Evolutionary conservation across 1,140 invertebrate genomes (phyloP), one percentile per base, ranked within the genome.

Genomic region (Diabrotica undecimpunctata): DNA sequence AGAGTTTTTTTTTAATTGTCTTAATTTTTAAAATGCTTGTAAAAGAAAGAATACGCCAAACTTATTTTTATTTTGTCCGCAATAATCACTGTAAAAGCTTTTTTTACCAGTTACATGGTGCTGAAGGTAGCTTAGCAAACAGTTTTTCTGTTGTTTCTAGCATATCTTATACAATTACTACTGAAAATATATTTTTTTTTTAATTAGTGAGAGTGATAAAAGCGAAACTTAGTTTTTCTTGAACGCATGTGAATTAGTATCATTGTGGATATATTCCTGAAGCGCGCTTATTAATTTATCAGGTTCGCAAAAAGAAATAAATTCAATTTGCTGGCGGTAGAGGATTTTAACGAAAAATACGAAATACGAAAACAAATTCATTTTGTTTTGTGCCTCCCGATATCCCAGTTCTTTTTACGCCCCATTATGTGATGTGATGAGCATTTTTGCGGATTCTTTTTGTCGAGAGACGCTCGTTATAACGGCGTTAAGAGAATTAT

Each of bases 391-490:
- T 38, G 55, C 37, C 55, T 37, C 55, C 55, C 55, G 55, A 50
- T 65, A 68, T 54, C 59, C 61, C 51, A 53, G 53, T 67, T 67
- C 60, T 70, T 70, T 67, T 63, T 63, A 63, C 65, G 57, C 65
- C 58, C 63, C 66, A 67, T 70, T 67, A 67, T 68, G 54, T 65
- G 64, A 66, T 69, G 65, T 69, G 66, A 70, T 70, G 69, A 67
- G 66, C 62, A 63, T 63, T 70, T 69, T 63, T 66, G 66, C 59
- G 62, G 64, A 58, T 61, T n/a, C 53, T 68, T 66, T 70, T 70
- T 70, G 61, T 59, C 25, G 66, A 53, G 55, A 56, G 46, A 58
- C 65, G 61, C 58, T 66, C 66, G 63, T 70, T 70, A 70, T 70
- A 66, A 64, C 66, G 64, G 51, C 66, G 69, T 62, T 65, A 65